Base-by-base conservation (phyloP, 2,888 invertebrate species). In the Hydriomena furcata region DNA sequence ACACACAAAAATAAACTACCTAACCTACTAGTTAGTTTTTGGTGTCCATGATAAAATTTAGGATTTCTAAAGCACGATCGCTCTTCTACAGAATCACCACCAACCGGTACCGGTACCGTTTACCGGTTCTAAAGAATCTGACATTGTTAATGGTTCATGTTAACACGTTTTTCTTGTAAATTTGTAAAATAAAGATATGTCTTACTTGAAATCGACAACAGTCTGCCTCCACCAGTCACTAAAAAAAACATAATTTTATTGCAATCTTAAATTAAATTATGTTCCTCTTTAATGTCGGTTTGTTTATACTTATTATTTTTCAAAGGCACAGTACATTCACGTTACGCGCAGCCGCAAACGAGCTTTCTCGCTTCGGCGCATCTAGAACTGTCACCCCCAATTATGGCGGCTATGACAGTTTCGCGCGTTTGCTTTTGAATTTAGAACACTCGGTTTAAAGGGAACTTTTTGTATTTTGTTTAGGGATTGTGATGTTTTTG, bases 341-440 rank as follows among this genome's bases (percentile, higher is more conserved):
- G 85, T 85, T 85, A 85, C 75, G 83, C 82, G 69, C 74, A 73
- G 62, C 58, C 75, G 79, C 83, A 80, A 83, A 84, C 79, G 73
- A 81, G 79, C 68, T 66, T 75, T 75, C 72, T 67, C 65, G 69
- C 68, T 70, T 68, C 66, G 67, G 69, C 73, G 71, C 69, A 68
- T 68, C 70, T 70, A 77, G 78, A 81, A 82, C 86, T 88, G 88
- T 89, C 88, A 84, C 61, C 79, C 72, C 72, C 84, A 87, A 89
- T 88, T 88, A 89, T 79, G 82, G 80, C 77, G 60, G 79, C 79
- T 80, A 79, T 78, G 86, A 87, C 77, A 84, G 78, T 79, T 84
- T 74, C 63, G 80, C 82, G 84, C 85, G 79, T 63, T 82, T 81
- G 85, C 78, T 79, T 82, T 84, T 80, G 79, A 81, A 84, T 84